Conservation (phyloP, 2,113 vertebrate genomes). For the Mellivora capensis region DNA sequence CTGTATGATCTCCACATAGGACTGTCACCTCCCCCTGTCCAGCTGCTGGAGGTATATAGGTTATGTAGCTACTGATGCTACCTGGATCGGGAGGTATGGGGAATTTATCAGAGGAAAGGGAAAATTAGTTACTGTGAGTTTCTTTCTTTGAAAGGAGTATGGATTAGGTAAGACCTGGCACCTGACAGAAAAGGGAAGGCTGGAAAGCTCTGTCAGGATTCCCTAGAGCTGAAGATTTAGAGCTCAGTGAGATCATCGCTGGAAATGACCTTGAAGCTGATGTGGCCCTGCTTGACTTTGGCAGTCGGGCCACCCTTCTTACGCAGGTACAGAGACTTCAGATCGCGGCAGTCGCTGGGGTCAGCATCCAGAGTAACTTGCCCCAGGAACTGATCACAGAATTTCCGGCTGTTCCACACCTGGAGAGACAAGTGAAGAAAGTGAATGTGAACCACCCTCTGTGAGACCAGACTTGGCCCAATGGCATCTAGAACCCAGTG, state of each 20-base stretch:
- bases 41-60: slow-evolving; percentile 75
- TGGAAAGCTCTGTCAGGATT: slow-evolving; percentile 58
- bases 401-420: slow-evolving; percentile 91
- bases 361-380: slow-evolving; percentile 88
- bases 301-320: slow-evolving; percentile 79
- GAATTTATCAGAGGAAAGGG: slow-evolving; percentile 59
- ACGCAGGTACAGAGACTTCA: slow-evolving; percentile 86
- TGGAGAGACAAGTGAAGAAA: slow-evolving; percentile 65
- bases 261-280: slow-evolving; percentile 86
- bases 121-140: slow-evolving; percentile 55
- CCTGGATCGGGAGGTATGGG: slow-evolving; percentile 62
- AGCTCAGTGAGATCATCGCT: slow-evolving; percentile 88
- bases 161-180: slow-evolving; percentile 36
- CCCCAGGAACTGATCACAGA: slow-evolving; percentile 90
- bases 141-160: slow-evolving; percentile 49
- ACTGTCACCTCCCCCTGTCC: slow-evolving; percentile 65
- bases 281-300: slow-evolving; percentile 86
- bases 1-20: slow-evolving; percentile 35
- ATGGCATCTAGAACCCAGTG: not conserved
- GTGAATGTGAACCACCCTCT: not conserved
- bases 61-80: slow-evolving; percentile 71
- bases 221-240: slow-evolving; percentile 77
- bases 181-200: slow-evolving; percentile 50
- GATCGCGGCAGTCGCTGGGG: slow-evolving; percentile 77
- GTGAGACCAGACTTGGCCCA: not conserved